Percentiles rank a stretch among this genome's conserved stretches.
Conservation (phyloP, 2,888 invertebrate genomes). For the Acrocyrtus sp. region DNA sequence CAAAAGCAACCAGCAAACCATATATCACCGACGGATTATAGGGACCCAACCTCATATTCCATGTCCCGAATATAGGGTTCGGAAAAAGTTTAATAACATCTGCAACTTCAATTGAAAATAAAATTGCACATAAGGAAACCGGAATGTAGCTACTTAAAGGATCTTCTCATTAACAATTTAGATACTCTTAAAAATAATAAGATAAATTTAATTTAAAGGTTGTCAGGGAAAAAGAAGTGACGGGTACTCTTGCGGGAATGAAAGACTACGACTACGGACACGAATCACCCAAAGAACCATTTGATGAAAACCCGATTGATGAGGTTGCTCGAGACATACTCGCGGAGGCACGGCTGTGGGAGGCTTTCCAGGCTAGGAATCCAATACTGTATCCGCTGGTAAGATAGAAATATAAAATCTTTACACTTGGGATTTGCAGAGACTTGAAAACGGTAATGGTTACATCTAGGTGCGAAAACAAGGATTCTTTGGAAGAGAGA, state of each 20-base stretch:
- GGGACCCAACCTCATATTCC: no score
- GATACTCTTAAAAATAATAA: no score
- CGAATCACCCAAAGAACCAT: constrained; percentile 27
- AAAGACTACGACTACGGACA: constrained; percentile 53
- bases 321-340: constrained; percentile 82
- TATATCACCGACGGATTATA: no score
- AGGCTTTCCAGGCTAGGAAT: constrained; percentile 75
- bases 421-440: no score
- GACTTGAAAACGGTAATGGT: not conserved
- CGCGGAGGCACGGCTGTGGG: constrained; percentile 82
- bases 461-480: constrained; percentile 47
- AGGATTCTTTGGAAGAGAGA: constrained; percentile 58
- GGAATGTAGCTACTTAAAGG: no score
- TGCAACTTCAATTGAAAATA: not conserved
- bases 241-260: constrained; percentile 6
- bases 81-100: no score
- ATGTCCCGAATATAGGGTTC: no score
- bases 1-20: no score
- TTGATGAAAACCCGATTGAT: constrained; percentile 68
- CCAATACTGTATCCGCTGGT: constrained; percentile 51
- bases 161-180: no score
- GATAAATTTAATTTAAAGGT: constrained; percentile 45
- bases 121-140: no score
- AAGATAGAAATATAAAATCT: no score
- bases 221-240: constrained; percentile 56